phyloP scores from a whole-genome alignment of 2,888 invertebrate genomes.

The Anoncus sp. region DNA sequence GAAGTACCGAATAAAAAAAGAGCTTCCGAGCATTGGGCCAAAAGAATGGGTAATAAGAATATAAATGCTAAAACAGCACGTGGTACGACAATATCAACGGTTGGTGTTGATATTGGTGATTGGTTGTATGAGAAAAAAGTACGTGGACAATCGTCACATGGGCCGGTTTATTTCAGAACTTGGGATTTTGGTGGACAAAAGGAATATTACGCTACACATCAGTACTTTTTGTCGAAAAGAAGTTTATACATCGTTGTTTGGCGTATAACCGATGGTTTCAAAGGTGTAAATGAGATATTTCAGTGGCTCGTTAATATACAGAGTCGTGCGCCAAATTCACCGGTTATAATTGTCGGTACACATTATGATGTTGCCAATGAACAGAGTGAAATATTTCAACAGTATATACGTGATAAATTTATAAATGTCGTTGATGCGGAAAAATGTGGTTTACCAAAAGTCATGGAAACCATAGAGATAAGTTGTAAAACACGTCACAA shows the following conservation, averaged over 20 bases:
- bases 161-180: constrained; percentile 95
- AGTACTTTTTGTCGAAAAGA: constrained; percentile 98
- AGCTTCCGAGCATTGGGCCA: constrained; percentile 94
- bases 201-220: constrained; percentile 99
- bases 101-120: constrained; percentile 98
- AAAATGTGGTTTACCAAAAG: constrained; percentile 96
- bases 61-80: constrained; percentile 90
- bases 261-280: constrained; percentile 95
- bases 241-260: constrained; percentile 98
- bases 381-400: constrained; percentile 92
- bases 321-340: constrained; percentile 97
- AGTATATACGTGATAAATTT: constrained; percentile 93
- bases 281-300: constrained; percentile 94
- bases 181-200: constrained; percentile 99
- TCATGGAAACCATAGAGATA: constrained; percentile 96
- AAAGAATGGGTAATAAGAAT: constrained; percentile 96
- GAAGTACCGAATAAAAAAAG: constrained; percentile 89
- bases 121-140: constrained; percentile 96
- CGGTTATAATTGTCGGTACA: constrained; percentile 98
- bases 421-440: constrained; percentile 98
- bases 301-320: constrained; percentile 98
- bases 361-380: constrained; percentile 95
- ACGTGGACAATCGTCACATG: constrained; percentile 89
- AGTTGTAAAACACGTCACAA: constrained; percentile 95
- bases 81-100: constrained; percentile 95